Evolutionary conservation across 2,797 vertebrate genomes (phyloP), one percentile per base, ranked within the genome.

Genomic region (Allobates femoralis): DNA sequence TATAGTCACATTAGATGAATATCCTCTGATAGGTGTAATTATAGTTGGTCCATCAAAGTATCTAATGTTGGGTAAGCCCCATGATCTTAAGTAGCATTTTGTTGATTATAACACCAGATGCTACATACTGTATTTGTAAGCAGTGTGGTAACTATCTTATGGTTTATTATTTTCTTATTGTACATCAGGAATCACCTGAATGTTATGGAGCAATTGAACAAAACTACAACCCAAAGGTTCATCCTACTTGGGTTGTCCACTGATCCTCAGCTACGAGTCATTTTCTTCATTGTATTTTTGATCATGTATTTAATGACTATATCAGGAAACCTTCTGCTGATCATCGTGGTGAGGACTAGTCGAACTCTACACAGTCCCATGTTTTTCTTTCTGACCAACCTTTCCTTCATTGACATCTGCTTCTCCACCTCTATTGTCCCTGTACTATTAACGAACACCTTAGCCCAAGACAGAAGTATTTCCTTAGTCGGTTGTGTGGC

Each of bases 331-430:
- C 18, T 75, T 66, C 21, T 86, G 19, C 23, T 86, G 18, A 81
- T 86, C 64, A 64, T 81, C 3, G 58, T 76, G 10, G 79, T 81
- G 21, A 41, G 67, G 30, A 76, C 37, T 19, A 58, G 55, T 19
- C 14, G n/a, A 14, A n/a, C 34, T 14, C 69, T 86, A 21, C 85
- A 86, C 26, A 86, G 67, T 12, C 85, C 85, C 12, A 86, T 86
- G 85, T 86, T 64, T 46, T 86, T 86, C 16, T 86, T 86, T 34
- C 69, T 86, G 1, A 66, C 41, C 37, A 81, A 86, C 30, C 79
- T 86, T 23, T 86, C 85, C 0, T 5, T 81, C 23, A 76, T 86
- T 46, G 85, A 86, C 23, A 66, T 86, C 8, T 53, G 26, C 41
- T 86, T 86, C 18, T 86, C 85, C 5, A 66, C 85, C 21, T 55